Evolutionary conservation across 2,113 vertebrate genomes (phyloP), one percentile per base, ranked within the genome.

Genomic region (Nettapus auritus): DNA sequence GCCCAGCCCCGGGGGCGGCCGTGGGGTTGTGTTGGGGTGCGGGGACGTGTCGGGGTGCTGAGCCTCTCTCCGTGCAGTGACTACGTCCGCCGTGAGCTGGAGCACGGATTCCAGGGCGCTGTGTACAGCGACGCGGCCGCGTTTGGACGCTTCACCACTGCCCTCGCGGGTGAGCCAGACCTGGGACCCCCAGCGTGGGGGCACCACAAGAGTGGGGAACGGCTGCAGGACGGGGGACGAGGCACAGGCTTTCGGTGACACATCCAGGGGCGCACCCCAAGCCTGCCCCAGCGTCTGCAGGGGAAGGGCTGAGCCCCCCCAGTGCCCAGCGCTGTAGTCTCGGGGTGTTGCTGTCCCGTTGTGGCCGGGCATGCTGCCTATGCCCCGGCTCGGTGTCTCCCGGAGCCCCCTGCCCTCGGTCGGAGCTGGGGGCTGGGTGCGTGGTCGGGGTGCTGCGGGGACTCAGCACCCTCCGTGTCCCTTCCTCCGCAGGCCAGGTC

Each of bases 71-170:
- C 5, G 48, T 48, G 36, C 84, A 99, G 98, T 97, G 98, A 98
- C 73, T 99, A 98, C 79, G 94, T 98, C 6, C 96, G 79, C 11
- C 97, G 93, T 22, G 98, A 99, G 95, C 86, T 98, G 90, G 97
- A 97, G 29, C 93, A 80, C 2, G 96, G 97, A 19, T 98, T 97
- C 74, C 97, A 97, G 16, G 98, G 98, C 42, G 93, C 97, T 2
- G 94, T 98, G 59, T 98, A 98, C 84, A 78, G 94, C 13, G 97
- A 98, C 62, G 95, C 96, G 28, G 75, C 96, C 40, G 97, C 98
- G 31, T 97, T 98, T 71, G 98, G 97, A 60, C 96, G 98, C 93
- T 98, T 98, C 78, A 95, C 98, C 78, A 98, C 98, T 36, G 97
- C 98, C 8, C 97, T 99, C 56, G 98, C 98, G 25, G 98, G 98